Percentiles rank a stretch among this genome's conserved stretches.
These are phyloP conservation scores for Galeopterus variegatus DNA, from an alignment of 2,113 vertebrate genomes.

Conservation along the genomic window DNA sequence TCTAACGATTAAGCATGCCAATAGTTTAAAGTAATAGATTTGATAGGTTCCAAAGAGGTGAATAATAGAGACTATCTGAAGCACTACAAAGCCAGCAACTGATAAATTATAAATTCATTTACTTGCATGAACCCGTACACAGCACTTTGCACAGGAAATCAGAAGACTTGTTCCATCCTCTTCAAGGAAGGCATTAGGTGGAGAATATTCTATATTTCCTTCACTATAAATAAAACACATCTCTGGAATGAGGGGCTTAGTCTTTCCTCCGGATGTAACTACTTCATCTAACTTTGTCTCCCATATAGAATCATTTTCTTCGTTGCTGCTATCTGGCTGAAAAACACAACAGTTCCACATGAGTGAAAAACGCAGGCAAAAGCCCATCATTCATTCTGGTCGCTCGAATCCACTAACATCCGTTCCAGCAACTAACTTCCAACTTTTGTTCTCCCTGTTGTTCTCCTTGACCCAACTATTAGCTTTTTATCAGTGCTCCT, in stretches of 20 bases:
- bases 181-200: slow-evolving; percentile 94
- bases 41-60: background rate
- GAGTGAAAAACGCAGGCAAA: slow-evolving; percentile 62
- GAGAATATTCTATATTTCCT: slow-evolving; percentile 92
- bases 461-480: background rate
- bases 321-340: slow-evolving; percentile 92
- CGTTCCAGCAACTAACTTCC: background rate
- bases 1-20: background rate
- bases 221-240: slow-evolving; percentile 98
- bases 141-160: slow-evolving; percentile 94
- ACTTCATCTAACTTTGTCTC: slow-evolving; percentile 74
- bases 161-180: slow-evolving; percentile 97
- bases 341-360: slow-evolving; percentile 83
- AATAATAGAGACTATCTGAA: background rate
- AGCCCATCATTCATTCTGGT: background rate
- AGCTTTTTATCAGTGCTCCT: background rate
- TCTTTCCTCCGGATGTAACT: slow-evolving; percentile 83
- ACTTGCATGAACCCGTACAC: slow-evolving; percentile 97
- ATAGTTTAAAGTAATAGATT: background rate
- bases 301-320: slow-evolving; percentile 84
- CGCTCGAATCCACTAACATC: background rate
- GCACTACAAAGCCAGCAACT: slow-evolving; percentile 32
- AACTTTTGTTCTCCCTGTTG: background rate
- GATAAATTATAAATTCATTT: slow-evolving; percentile 86
- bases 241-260: slow-evolving; percentile 96